Conservation (phyloP, 2,888 invertebrate genomes). For the Spilarctia lutea region DNA sequence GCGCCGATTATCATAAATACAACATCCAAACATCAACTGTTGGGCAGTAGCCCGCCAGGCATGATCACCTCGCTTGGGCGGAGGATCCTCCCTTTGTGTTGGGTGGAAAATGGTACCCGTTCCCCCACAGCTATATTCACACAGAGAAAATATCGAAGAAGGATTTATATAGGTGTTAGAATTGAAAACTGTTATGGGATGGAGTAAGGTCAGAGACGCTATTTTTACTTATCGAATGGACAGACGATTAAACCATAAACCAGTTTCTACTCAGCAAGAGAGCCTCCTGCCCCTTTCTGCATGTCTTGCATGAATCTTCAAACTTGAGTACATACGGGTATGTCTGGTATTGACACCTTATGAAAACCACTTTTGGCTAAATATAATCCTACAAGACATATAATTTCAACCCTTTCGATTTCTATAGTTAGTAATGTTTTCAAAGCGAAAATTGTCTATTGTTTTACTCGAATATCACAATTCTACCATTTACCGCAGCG, state of each 20-base stretch:
- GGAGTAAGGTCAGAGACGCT: background rate
- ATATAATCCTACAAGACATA: background rate
- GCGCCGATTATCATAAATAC: too few species aligned
- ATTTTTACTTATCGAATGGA: background rate
- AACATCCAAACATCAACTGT: too few species aligned
- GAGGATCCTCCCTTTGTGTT: too few species aligned
- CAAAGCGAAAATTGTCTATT: background rate
- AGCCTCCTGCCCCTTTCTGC: background rate
- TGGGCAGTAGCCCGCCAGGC: too few species aligned
- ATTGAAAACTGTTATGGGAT: background rate
- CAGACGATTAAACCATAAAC: background rate
- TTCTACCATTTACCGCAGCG: slow-evolving; percentile 3
- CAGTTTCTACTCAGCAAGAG: background rate
- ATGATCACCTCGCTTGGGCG: too few species aligned
- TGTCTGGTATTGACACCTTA: background rate
- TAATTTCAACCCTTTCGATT: background rate
- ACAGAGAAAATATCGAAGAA: rapidly evolving
- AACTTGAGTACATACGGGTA: background rate
- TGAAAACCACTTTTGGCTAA: background rate
- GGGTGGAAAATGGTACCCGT: too few species aligned
- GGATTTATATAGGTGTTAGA: background rate
- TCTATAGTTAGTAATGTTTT: background rate
- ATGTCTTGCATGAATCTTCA: background rate
- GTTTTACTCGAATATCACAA: slow-evolving; percentile 1
- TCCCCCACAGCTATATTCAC: too few species aligned